Evolutionary conservation across 2,113 vertebrate genomes (phyloP), one percentile per base, ranked within the genome.

Genomic region (Puma concolor): DNA sequence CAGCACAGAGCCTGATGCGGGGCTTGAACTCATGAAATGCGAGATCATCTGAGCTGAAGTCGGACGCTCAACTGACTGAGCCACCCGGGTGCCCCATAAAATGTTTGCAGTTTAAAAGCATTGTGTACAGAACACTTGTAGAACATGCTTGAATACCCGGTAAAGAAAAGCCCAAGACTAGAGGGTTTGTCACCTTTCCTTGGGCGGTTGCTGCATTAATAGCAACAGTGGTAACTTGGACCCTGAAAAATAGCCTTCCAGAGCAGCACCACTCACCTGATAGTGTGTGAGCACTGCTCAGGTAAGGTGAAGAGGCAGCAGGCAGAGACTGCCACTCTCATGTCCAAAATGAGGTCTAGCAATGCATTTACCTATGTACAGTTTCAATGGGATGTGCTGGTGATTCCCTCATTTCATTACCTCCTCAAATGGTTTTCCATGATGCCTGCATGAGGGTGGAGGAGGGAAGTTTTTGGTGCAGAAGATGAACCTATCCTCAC

Each of bases 291-390:
- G 0, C 17, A 31, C 67, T 23, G 29, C 76, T 69, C 16, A 4
- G 12, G 44, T 72, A 48, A 82, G 76, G 1, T 16, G 44, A n/a
- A n/a, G 91, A 19, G 74, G 67, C 36, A 27, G 33, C 5, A 25
- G 48, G 67, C 52, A 29, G 9, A 13, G 19, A 0, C 57, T 74
- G 90, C 74, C 31, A 27, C 63, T 74, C 21, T 15, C 31, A 2
- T 36, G 14, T 57, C 38, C 11, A 1, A 10, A 27, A 11, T 5
- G 1, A 21, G 14, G 10, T 52, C 57, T 21, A 57, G 33, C 52
- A 7, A 0, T 6, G 33, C 21, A 17, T 36, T 36, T 1, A 0
- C 13, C 21, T 7, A 0, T 5, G 1, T 2, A 14, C 36, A 27
- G 4, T 12, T 3, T 29, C 33, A 66, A 38, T 12, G 66, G 72